Evolutionary conservation across 2,113 vertebrate genomes (phyloP).

Genomic region (Pelobates fuscus): DNA sequence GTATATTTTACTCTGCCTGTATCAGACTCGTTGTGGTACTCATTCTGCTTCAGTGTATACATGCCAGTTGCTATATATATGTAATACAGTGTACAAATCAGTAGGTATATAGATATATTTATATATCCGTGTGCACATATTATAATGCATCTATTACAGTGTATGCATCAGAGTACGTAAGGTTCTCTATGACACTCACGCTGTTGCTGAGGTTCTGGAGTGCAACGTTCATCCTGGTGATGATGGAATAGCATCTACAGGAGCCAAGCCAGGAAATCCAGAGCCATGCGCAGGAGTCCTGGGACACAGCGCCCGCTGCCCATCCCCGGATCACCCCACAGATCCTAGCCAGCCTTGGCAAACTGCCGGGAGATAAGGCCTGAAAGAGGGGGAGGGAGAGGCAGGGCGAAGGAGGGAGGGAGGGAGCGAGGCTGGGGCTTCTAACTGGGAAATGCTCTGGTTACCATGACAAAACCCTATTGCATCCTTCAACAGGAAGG

Average conservation of each 20-base stretch:
- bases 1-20: no score
- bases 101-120: neutral
- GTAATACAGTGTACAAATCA: no score
- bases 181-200: constrained; percentile 44
- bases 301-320: constrained; percentile 42
- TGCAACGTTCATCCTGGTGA: constrained; percentile 68
- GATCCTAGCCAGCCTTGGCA: constrained; percentile 39
- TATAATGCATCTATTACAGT: neutral
- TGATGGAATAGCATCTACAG: constrained; percentile 40
- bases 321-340: constrained; percentile 32
- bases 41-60: no score
- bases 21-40: no score
- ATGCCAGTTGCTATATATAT: no score
- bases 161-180: constrained; percentile 7
- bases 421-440: constrained; percentile 19
- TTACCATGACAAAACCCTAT: constrained; percentile 52
- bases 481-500: constrained; percentile 50
- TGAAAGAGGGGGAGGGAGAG: constrained; percentile 44
- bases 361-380: constrained; percentile 47
- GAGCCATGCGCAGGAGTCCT: constrained; percentile 39
- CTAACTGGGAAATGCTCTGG: constrained; percentile 40
- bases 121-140: neutral
- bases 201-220: constrained; percentile 67
- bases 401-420: constrained; percentile 36
- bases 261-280: constrained; percentile 27